Evolutionary conservation across 2,888 invertebrate genomes (phyloP).

Genomic region (Heliconius ethilla): DNA sequence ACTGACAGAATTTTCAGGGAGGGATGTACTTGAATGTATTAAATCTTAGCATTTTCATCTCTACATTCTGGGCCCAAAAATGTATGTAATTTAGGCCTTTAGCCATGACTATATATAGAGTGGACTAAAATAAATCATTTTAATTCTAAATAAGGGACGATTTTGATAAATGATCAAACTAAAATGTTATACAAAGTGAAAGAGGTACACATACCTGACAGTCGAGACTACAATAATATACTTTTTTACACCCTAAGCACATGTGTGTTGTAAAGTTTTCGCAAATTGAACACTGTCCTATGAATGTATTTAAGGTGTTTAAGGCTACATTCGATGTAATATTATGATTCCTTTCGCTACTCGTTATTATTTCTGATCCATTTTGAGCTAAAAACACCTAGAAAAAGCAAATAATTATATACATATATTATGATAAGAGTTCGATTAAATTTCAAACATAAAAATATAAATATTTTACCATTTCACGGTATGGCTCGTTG

Average conservation of each 20-base stretch:
- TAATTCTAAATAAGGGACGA: too few relatives aligned
- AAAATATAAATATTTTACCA: conserved; percentile 6
- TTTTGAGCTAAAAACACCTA: neutral
- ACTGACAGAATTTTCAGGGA: too few relatives aligned
- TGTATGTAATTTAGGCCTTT: too few relatives aligned
- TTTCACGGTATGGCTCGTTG: neutral
- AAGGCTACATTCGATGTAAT: neutral
- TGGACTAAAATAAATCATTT: too few relatives aligned
- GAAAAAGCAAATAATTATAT: neutral
- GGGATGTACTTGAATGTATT: too few relatives aligned
- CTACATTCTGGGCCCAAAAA: too few relatives aligned
- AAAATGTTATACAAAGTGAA: neutral
- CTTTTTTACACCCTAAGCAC: neutral
- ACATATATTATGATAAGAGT: neutral
- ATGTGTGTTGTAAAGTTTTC: neutral
- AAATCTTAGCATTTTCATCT: too few relatives aligned
- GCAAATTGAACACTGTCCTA: neutral
- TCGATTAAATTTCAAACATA: too few relatives aligned
- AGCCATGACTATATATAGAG: too few relatives aligned
- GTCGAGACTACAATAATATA: conserved; percentile 6
- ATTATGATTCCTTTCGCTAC: neutral
- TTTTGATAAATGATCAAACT: too few relatives aligned
- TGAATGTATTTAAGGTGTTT: neutral
- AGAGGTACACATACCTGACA: conserved; percentile 3
- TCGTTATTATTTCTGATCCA: neutral